These are phyloP conservation scores for Dryadula phaetusa DNA, from an alignment of 2,888 invertebrate genomes.

Conservation along the genomic window DNA sequence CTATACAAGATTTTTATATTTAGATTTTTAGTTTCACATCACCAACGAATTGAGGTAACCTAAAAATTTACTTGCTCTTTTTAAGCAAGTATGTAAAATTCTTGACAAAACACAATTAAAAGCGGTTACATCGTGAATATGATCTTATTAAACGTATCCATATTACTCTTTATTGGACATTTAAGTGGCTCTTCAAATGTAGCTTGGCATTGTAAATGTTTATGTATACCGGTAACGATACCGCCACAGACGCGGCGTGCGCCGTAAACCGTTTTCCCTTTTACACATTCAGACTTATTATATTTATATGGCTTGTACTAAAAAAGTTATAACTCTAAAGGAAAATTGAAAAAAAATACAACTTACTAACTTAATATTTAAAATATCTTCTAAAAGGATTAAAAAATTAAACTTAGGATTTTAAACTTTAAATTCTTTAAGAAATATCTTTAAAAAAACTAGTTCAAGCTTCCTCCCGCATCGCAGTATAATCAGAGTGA, in stretches of 20 bases:
- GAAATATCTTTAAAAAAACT: too few relatives aligned
- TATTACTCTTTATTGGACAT: conserved; percentile 13
- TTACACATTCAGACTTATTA: conserved; percentile 22
- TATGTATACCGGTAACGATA: conserved; percentile 38
- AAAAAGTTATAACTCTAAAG: not conserved
- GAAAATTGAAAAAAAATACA: not conserved
- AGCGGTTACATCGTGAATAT: not conserved
- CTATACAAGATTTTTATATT: too few relatives aligned
- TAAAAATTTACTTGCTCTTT: not conserved
- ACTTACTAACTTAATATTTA: not conserved
- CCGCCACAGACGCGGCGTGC: conserved; percentile 20
- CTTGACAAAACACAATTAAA: not conserved
- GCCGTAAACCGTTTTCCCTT: conserved; percentile 29
- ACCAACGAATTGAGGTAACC: not conserved
- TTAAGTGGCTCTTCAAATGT: conserved; percentile 27
- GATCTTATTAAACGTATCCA: conserved; percentile 5
- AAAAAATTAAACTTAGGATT: not conserved
- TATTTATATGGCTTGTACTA: conserved; percentile 10
- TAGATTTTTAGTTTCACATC: too few relatives aligned
- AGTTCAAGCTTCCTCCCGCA: too few relatives aligned
- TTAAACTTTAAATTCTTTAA: too few relatives aligned
- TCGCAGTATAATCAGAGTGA: too few relatives aligned
- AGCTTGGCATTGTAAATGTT: conserved; percentile 37
- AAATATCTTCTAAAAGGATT: not conserved
- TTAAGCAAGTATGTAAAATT: not conserved